Conservation (phyloP, 2,797 vertebrate species). For the Pseudotriccus pelzelni region DNA sequence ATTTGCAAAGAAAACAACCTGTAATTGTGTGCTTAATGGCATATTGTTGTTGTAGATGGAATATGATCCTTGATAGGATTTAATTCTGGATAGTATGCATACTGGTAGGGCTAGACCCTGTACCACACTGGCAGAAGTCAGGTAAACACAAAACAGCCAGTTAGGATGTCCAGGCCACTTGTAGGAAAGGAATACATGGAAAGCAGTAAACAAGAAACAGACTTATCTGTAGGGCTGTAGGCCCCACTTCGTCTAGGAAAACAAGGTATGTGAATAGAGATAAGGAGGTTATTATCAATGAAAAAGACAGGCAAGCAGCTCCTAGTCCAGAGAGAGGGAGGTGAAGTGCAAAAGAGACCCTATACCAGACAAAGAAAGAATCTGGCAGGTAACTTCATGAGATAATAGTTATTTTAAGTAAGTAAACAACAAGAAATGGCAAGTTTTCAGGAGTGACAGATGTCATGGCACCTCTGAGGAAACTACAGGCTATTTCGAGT, state of each 20-base stretch:
- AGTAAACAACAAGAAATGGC: not conserved
- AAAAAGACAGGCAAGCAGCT: not conserved
- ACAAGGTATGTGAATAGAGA: not conserved
- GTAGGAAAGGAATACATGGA: not conserved
- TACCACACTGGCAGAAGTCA: not conserved
- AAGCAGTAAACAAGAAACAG: not conserved
- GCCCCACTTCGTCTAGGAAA: not conserved
- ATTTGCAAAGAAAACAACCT: slow-evolving; percentile 15
- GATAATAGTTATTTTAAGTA: not conserved
- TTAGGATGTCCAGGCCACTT: not conserved
- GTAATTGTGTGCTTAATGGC: not conserved
- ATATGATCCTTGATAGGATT: not conserved
- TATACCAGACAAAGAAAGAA: not conserved
- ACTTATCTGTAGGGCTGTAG: not conserved
- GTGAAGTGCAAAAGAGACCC: not conserved
- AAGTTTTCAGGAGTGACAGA: not conserved
- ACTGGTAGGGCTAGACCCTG: not conserved
- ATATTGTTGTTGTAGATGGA: not conserved
- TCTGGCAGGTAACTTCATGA: not conserved
- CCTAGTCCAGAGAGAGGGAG: not conserved
- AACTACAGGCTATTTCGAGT: not conserved
- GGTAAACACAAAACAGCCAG: not conserved
- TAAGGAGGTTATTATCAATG: not conserved
- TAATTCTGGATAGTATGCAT: rapidly evolving
- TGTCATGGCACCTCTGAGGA: not conserved